Evolutionary conservation across 1,140 invertebrate genomes (phyloP).

Genomic region (Bombus superbus): DNA sequence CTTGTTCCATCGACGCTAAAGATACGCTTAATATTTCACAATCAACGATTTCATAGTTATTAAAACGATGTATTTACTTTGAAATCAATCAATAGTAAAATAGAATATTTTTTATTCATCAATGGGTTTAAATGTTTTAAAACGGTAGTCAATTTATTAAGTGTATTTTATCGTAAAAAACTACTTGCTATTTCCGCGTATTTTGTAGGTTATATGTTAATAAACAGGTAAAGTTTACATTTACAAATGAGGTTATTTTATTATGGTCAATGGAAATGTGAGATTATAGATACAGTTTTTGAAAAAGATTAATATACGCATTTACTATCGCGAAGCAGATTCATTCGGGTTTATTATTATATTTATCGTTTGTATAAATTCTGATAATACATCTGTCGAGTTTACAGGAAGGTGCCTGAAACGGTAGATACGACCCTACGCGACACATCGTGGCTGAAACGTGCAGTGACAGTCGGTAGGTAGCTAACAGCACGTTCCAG

Average conservation of each 20-base stretch:
- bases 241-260: conserved; percentile 1
- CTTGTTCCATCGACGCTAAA: neutral
- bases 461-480: conserved; percentile 40
- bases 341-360: neutral
- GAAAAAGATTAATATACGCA: neutral
- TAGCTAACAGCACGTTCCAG: conserved; percentile 34
- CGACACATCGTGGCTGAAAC: conserved; percentile 13
- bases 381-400: neutral
- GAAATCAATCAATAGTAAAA: neutral
- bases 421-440: conserved; percentile 17
- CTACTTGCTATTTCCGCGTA: neutral
- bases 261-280: neutral
- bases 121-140: neutral
- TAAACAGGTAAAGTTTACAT: neutral
- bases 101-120: neutral
- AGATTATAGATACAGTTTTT: neutral
- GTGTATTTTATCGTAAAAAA: neutral
- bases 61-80: neutral
- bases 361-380: neutral
- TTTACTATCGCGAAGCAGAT: neutral
- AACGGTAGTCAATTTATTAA: neutral
- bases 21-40: neutral
- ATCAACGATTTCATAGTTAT: neutral
- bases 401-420: neutral
- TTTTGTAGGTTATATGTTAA: neutral